Conservation (phyloP, 2,797 vertebrate genomes). For the Kryptolebias ocellatus region DNA sequence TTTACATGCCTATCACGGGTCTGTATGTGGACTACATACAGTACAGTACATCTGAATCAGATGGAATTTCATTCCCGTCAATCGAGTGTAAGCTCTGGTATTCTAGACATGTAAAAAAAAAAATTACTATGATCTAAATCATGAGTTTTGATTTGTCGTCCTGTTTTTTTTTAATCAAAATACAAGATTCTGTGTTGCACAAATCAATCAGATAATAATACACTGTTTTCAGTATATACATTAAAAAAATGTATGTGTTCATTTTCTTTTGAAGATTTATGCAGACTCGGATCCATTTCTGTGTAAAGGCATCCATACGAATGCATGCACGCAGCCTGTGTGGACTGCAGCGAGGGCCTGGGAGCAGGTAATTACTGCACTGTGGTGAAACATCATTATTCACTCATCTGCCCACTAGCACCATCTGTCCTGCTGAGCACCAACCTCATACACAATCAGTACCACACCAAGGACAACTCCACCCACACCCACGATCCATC, state of each 20-base stretch:
- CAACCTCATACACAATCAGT: conserved; percentile 75
- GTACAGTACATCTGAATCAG: too few species aligned
- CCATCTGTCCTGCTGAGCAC: conserved; percentile 80
- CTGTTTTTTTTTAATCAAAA: too few species aligned
- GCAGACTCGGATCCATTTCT: conserved; percentile 10
- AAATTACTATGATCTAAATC: too few species aligned
- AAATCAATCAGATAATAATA: too few species aligned
- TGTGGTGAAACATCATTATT: conserved; percentile 80
- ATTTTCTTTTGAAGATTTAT: conserved; percentile 7
- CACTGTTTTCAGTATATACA: background rate
- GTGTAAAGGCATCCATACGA: conserved; percentile 30
- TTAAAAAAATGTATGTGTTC: background rate
- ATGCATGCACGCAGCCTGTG: conserved; percentile 28
- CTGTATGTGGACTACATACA: too few species aligned
- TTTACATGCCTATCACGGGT: too few species aligned
- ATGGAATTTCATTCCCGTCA: too few species aligned
- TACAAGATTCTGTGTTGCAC: too few species aligned
- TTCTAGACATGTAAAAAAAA: too few species aligned
- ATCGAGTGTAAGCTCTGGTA: too few species aligned
- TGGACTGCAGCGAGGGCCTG: conserved; percentile 41
- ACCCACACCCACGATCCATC: conserved; percentile 67
- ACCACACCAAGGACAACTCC: conserved; percentile 78
- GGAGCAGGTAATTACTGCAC: conserved; percentile 77
- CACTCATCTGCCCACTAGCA: conserved; percentile 81
- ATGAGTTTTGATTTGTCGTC: too few species aligned